Evolutionary conservation across 2,797 vertebrate species (phyloP).

Genomic region (Lepidocolaptes lacrymiger): DNA sequence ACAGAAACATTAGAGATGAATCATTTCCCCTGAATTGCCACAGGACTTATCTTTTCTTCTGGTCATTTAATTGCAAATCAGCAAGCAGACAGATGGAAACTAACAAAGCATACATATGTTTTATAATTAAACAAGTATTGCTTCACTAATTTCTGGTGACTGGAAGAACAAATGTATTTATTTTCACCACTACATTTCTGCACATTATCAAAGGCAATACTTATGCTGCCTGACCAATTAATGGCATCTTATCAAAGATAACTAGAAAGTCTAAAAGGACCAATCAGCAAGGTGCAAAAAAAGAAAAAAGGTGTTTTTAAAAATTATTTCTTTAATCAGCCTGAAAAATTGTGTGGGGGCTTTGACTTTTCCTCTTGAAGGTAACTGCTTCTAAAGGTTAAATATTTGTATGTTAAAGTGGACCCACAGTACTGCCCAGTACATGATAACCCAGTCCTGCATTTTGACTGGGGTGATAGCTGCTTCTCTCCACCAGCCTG

Average conservation of each 20-base stretch:
- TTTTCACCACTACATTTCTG: conserved; percentile 44
- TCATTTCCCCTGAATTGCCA: conserved; percentile 43
- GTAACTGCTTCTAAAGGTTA: not conserved
- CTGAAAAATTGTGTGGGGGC: not conserved
- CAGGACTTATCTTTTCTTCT: conserved; percentile 62
- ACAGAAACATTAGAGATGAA: conserved; percentile 53
- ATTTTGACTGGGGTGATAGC: not conserved
- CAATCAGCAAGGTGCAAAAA: not conserved
- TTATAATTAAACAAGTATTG: conserved; percentile 64
- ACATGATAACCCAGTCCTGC: not conserved
- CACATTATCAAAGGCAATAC: conserved; percentile 1
- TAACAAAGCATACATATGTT: conserved; percentile 61
- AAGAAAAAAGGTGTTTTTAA: not conserved
- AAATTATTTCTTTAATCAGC: not conserved
- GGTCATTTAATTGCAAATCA: conserved; percentile 73
- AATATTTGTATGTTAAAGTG: not conserved
- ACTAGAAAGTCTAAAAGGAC: not conserved
- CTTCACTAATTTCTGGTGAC: conserved; percentile 57
- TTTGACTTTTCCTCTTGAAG: not conserved
- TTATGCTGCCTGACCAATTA: conserved; percentile 1
- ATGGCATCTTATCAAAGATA: not conserved
- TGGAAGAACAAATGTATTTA: conserved; percentile 54
- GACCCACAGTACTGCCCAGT: not conserved
- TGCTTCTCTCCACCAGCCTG: not conserved
- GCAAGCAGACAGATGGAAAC: conserved; percentile 61